phyloP scores from a whole-genome alignment of 2,888 invertebrate species.

The Volucella inanis region DNA sequence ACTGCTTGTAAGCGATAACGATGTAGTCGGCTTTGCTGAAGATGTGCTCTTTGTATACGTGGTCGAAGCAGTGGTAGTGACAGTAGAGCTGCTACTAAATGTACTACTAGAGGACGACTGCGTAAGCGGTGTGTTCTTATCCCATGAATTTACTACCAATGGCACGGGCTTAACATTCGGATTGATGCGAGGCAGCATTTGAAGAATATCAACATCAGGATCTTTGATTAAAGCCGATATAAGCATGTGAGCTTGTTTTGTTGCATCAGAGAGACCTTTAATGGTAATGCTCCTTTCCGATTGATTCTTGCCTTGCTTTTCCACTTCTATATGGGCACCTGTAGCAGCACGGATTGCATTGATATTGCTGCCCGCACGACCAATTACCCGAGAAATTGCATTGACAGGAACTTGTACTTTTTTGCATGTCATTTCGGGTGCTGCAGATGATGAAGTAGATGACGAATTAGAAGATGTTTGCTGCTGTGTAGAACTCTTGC shows the following conservation, averaged over 20 bases:
- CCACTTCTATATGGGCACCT: conserved; percentile 98
- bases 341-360: conserved; percentile 98
- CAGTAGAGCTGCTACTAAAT: conserved; percentile 75
- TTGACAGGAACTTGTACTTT: conserved; percentile 97
- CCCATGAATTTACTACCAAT: conserved; percentile 81
- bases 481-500: conserved; percentile 88
- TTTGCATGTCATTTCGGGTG: conserved; percentile 87
- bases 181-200: conserved; percentile 88
- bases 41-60: conserved; percentile 77
- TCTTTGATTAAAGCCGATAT: conserved; percentile 97
- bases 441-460: conserved; percentile 76
- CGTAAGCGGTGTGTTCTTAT: conserved; percentile 80
- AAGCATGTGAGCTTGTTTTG: conserved; percentile 94
- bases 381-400: conserved; percentile 98
- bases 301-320: conserved; percentile 97
- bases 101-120: conserved; percentile 68
- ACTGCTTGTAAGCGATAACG: conserved; percentile 53
- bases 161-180: conserved; percentile 79
- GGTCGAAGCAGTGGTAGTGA: conserved; percentile 78
- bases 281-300: conserved; percentile 97
- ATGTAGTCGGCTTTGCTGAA: conserved; percentile 77
- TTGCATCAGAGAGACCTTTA: conserved; percentile 95
- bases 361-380: conserved; percentile 98
- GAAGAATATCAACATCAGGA: conserved; percentile 95
- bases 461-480: conserved; percentile 76